A percentile compares a stretch with the other conserved stretches of the same genome.
Evolutionary conservation across 2,113 vertebrate genomes (phyloP).

Genomic region (Girardinichthys multiradiatus): DNA sequence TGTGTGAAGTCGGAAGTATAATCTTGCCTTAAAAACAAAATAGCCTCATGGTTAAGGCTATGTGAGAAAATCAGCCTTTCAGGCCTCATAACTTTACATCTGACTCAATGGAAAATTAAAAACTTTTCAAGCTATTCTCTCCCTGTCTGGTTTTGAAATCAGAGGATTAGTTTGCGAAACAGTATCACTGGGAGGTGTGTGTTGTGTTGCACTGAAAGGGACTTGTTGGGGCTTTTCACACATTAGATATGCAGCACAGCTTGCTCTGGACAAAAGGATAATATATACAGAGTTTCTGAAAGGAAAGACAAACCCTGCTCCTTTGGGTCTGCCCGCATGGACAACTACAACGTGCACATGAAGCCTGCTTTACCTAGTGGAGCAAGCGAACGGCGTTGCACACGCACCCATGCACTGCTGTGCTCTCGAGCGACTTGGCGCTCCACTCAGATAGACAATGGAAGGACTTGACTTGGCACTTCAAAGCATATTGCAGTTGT

Average conservation of each 20-base stretch:
- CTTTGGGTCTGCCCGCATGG: constrained; percentile 46
- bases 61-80: constrained; percentile 12
- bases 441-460: constrained; percentile 83
- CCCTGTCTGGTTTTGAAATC: constrained; percentile 33
- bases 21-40: constrained; percentile 6
- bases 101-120: constrained; percentile 27
- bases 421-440: constrained; percentile 62
- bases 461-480: constrained; percentile 91
- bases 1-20: neutral
- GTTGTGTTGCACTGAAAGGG: constrained; percentile 51
- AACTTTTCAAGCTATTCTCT: constrained; percentile 34
- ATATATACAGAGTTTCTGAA: constrained; percentile 67
- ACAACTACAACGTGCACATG: constrained; percentile 53
- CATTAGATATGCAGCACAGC: constrained; percentile 68
- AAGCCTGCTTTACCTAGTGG: constrained; percentile 40
- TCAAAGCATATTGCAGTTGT: constrained; percentile 97
- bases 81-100: constrained; percentile 40
- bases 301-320: constrained; percentile 59
- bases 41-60: neutral
- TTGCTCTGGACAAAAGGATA: constrained; percentile 63
- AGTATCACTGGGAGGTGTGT: constrained; percentile 42
- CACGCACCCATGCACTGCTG: constrained; percentile 52
- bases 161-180: constrained; percentile 65
- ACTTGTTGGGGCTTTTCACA: constrained; percentile 65
- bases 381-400: constrained; percentile 35